Base-by-base conservation (phyloP, 2,888 invertebrate species). In the Trissolcus brochymenae region DNA sequence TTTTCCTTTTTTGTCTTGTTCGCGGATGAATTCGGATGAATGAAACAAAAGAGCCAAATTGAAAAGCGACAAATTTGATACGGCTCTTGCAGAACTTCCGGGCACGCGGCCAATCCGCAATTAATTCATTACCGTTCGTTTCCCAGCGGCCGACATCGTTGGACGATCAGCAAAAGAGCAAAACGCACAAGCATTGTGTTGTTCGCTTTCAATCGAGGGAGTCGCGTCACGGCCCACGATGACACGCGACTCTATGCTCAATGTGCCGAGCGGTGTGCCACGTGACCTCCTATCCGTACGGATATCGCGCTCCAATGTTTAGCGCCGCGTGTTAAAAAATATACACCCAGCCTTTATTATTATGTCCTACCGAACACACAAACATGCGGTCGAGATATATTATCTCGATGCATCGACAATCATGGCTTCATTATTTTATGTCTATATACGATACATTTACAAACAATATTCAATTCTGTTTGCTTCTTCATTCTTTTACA, bases 91-190 rank as follows among this genome's bases (percentile, higher is more conserved):
- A 56, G 71, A 62, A 82, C 84, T 82, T 87, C 87, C 87, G 85
- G 85, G 60, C 87, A 87, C 87, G 88, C 85, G 88, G 71, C 85
- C 78, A 71, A 79, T 71, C 79, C 82, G 82, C 88, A 87, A 88
- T 88, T 88, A 88, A 88, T 88, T 88, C 88, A 88, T 88, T 88
- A 87, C 84, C 82, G 79, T 79, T 71, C 71, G 79, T 46, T 74
- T 79, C 61, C 74, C 73, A 73, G 29, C 66, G 67, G 55, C 49
- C 25, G 67, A 35, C 50, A 50, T 43, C 51, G 62, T 14, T 11
- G 19, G 21, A 35, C 56, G 53, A 43, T 56, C 66, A 64, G 51
- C 53, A 50, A 41, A 60, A 41, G 46, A 49, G 59, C 21, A 59
- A 21, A 49, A 17, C 59, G 14, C 49, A 49, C 19, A 17, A 25